Percentiles rank a stretch among this genome's conserved stretches.
Conservation (phyloP, 2,888 invertebrate species). For the Perizoma affinitatum region DNA sequence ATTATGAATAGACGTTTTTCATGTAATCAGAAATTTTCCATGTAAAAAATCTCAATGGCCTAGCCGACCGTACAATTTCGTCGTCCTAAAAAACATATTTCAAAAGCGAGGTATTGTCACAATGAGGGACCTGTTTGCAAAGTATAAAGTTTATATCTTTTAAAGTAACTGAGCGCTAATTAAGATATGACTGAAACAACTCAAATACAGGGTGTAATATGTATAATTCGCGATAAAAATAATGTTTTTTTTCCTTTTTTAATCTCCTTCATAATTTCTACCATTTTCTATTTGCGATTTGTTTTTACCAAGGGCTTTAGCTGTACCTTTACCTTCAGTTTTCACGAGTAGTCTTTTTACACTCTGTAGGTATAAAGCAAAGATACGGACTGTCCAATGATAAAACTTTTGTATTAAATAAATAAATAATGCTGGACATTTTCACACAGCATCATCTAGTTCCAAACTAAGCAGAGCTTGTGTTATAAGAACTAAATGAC, state of each 20-base stretch:
- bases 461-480: no score
- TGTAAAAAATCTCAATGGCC: not conserved
- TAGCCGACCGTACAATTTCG: conserved; percentile 1
- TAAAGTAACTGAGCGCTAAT: conserved; percentile 16
- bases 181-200: conserved; percentile 9
- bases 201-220: not conserved
- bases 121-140: conserved; percentile 10
- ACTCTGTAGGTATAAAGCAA: not conserved
- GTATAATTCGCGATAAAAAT: no score
- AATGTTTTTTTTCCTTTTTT: no score
- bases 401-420: no score
- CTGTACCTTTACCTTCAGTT: no score
- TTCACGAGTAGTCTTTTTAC: no score
- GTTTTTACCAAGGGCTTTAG: no score
- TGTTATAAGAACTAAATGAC: no score
- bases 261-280: no score
- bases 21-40: not conserved
- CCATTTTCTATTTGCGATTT: no score
- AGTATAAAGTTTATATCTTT: conserved; percentile 14
- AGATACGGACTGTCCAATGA: not conserved
- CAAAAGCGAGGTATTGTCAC: not conserved
- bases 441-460: no score
- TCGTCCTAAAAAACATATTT: conserved; percentile 1
- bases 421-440: no score
- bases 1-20: not conserved